Conservation (phyloP, 1,140 invertebrate species). For the Meloidogyne floridensis region DNA sequence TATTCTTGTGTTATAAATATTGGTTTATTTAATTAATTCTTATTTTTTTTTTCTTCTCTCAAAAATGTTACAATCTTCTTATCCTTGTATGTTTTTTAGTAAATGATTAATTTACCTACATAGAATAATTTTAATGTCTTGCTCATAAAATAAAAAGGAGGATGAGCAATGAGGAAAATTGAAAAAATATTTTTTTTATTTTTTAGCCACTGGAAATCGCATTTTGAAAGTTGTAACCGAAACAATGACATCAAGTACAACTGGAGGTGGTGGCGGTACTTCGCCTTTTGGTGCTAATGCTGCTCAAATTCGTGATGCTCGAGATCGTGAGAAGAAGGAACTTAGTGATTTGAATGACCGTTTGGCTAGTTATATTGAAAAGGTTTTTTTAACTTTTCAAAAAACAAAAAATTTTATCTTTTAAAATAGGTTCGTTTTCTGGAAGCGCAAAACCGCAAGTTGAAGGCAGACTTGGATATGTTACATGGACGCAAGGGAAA, state of each 20-base stretch:
- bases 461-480: constrained; percentile 68
- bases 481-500: constrained; percentile 68
- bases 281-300: constrained; percentile 65
- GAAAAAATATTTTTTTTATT: not conserved
- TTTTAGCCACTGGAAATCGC: constrained; percentile 47
- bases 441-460: constrained; percentile 69
- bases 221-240: constrained; percentile 51
- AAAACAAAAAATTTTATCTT: not conserved
- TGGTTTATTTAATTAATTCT: not conserved
- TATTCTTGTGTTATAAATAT: not conserved
- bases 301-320: constrained; percentile 66
- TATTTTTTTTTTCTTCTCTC: not conserved
- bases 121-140: not conserved
- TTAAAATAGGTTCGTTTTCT: constrained; percentile 66
- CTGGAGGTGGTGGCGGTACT: constrained; percentile 34
- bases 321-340: constrained; percentile 66
- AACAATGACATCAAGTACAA: constrained; percentile 35
- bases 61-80: constrained; percentile 7
- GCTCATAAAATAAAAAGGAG: not conserved
- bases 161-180: not conserved
- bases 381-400: constrained; percentile 29
- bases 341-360: constrained; percentile 63
- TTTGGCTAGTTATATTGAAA: constrained; percentile 65
- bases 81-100: not conserved
- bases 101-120: not conserved